Conservation (phyloP, 2,113 vertebrate genomes). For the Hemiscyllium ocellatum region DNA sequence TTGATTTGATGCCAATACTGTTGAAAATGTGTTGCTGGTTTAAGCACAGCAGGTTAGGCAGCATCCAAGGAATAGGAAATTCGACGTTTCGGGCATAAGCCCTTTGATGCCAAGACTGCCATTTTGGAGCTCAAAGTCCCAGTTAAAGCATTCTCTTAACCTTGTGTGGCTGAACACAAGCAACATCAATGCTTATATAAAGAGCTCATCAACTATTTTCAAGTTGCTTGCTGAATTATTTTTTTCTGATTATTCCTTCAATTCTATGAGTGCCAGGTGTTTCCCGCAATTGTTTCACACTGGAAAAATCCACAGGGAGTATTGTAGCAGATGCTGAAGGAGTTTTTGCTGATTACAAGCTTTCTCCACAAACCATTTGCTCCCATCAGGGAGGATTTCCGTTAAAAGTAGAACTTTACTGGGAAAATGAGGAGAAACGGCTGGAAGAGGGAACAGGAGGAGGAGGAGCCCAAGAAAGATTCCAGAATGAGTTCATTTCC, state of each 20-base stretch:
- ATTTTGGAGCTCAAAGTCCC: background rate
- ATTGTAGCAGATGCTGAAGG: background rate
- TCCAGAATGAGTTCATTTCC: too few species aligned
- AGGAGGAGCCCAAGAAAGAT: too few species aligned
- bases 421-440: too few species aligned
- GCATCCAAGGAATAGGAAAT: too few species aligned
- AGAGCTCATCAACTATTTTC: background rate
- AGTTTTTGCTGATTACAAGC: too few species aligned
- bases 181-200: background rate
- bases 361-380: too few species aligned
- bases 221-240: background rate
- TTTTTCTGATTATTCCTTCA: background rate
- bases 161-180: background rate
- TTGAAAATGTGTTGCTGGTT: too few species aligned
- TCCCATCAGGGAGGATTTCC: too few species aligned
- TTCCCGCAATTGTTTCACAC: background rate
- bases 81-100: too few species aligned
- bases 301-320: background rate
- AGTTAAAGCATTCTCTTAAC: background rate
- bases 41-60: too few species aligned
- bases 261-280: background rate
- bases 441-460: too few species aligned
- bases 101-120: background rate
- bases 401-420: too few species aligned
- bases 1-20: background rate